Conservation (phyloP, 37 sponge, comb jelly and placozoan genomes). For the Halisarca cf. caerulea region DNA sequence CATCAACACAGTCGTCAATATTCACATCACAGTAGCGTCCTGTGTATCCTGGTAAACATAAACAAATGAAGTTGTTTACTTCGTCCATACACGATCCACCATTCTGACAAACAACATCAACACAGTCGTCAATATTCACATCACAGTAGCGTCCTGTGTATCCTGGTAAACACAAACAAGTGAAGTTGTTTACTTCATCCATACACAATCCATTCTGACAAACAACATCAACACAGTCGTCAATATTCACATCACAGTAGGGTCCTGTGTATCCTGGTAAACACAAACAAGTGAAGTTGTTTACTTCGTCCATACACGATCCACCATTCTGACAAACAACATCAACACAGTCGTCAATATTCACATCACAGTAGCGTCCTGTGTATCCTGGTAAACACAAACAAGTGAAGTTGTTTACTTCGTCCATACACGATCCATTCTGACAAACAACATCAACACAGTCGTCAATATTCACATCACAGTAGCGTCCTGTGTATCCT, state of each 20-base stretch:
- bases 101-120: neutral
- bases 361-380: slow-evolving; percentile 12
- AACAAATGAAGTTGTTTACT: neutral
- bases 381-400: slow-evolving; percentile 43
- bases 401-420: slow-evolving; percentile 13
- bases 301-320: neutral
- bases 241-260: slow-evolving; percentile 39
- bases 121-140: slow-evolving; percentile 3
- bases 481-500: slow-evolving; percentile 56
- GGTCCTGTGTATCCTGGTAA: slow-evolving; percentile 56
- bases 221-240: slow-evolving; percentile 25
- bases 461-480: slow-evolving; percentile 56
- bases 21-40: slow-evolving; percentile 25
- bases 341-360: neutral
- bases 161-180: neutral
- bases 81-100: slow-evolving; percentile 5
- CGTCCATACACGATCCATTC: slow-evolving; percentile 40
- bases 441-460: slow-evolving; percentile 54
- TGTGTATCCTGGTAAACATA: slow-evolving; percentile 5
- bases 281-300: neutral
- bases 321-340: neutral
- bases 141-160: neutral
- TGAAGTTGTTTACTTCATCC: neutral
- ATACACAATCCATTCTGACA: slow-evolving; percentile 53
- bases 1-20: neutral